Conservation (phyloP, 2,888 invertebrate genomes). For the Tribolium freemani region DNA sequence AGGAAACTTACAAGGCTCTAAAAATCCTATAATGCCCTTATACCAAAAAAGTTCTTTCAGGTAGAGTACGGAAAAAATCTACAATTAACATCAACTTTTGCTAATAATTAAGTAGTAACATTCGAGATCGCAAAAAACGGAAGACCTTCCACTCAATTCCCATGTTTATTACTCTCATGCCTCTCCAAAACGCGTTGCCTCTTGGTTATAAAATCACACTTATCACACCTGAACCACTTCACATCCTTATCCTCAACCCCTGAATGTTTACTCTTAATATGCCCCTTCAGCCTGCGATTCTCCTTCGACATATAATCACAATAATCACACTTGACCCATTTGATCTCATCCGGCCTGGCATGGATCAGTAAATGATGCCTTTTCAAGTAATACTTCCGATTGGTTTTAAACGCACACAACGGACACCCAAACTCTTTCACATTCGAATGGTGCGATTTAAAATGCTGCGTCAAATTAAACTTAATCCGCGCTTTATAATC, state of each 20-base stretch:
- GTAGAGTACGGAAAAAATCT: no score
- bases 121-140: neutral
- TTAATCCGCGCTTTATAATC: neutral
- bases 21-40: no score
- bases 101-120: neutral
- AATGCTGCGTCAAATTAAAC: neutral
- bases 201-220: neutral
- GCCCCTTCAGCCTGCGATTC: neutral
- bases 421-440: neutral
- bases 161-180: neutral
- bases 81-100: no score
- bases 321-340: constrained; percentile 11
- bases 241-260: neutral
- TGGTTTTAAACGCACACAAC: neutral
- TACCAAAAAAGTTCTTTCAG: no score
- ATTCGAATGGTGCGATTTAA: neutral
- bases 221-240: neutral
- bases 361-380: constrained; percentile 4
- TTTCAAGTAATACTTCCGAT: neutral
- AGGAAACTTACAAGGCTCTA: no score
- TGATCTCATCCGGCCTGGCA: neutral
- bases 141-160: neutral
- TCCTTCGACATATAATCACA: constrained; percentile 1
- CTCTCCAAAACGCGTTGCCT: neutral
- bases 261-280: neutral